Conservation (phyloP, 1,140 invertebrate species). For the Metopolophium dirhodum region DNA sequence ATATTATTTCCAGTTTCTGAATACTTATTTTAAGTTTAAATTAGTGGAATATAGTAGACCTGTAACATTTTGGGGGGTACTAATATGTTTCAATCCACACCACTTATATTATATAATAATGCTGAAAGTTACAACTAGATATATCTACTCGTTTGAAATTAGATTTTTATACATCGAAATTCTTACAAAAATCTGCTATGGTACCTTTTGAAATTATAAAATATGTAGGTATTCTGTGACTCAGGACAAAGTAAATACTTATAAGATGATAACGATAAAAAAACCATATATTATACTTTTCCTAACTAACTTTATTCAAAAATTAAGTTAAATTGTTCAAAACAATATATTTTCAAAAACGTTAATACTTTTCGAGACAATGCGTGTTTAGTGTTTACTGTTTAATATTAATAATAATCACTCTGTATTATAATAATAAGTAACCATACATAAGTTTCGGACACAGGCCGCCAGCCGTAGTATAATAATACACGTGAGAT, state of each 20-base stretch:
- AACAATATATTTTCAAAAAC: neutral
- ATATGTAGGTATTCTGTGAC: neutral
- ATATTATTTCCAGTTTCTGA: neutral
- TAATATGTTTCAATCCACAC: neutral
- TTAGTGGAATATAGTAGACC: neutral
- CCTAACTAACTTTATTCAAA: neutral
- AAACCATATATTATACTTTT: neutral
- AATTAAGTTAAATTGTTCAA: neutral
- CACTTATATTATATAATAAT: neutral
- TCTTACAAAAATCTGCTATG: neutral
- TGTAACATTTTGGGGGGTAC: neutral
- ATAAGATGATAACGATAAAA: neutral
- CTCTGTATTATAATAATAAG: neutral
- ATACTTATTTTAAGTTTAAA: neutral
- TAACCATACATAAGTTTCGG: neutral
- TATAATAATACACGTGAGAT: neutral
- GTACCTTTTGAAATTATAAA: neutral
- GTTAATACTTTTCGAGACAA: neutral
- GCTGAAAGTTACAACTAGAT: neutral
- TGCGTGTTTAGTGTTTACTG: neutral
- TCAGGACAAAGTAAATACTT: neutral
- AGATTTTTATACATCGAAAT: too few relatives aligned
- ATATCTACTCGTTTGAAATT: neutral
- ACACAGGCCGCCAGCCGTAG: neutral
- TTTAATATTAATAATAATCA: neutral